Evolutionary conservation across 2,888 invertebrate genomes (phyloP).

Genomic region (Dinocampus coccinellae): DNA sequence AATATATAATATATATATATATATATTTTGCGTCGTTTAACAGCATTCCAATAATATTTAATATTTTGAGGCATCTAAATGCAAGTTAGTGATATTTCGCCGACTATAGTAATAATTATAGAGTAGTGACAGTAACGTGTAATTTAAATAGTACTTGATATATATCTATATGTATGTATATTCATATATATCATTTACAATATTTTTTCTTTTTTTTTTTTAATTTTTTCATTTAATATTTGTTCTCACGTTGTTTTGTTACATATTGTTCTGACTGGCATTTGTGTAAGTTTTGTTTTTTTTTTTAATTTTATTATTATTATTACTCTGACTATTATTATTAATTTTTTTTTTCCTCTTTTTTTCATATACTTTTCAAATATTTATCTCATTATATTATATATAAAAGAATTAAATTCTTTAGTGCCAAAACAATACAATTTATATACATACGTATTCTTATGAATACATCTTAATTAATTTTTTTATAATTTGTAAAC

Average conservation of each 20-base stretch:
- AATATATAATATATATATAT: conserved; percentile 34
- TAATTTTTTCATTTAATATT: conserved; percentile 41
- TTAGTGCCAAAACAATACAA: conserved; percentile 57
- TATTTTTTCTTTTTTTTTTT: no score
- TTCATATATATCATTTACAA: conserved; percentile 33
- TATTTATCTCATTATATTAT: conserved; percentile 4
- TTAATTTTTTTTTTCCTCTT: no score
- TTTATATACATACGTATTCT: conserved; percentile 36
- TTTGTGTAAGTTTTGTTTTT: conserved; percentile 38
- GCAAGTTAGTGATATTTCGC: conserved; percentile 41
- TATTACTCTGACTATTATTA: no score
- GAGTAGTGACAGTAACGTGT: neutral
- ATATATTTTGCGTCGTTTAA: conserved; percentile 46
- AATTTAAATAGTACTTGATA: conserved; percentile 6
- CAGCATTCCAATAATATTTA: conserved; percentile 51
- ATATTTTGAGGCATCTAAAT: conserved; percentile 45
- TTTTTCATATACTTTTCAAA: conserved; percentile 40
- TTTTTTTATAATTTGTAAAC: conserved; percentile 40
- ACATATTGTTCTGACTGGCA: conserved; percentile 40
- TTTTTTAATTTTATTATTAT: conserved; percentile 30
- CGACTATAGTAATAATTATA: conserved; percentile 24
- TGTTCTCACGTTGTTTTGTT: conserved; percentile 32
- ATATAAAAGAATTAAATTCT: conserved; percentile 55
- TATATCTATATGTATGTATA: conserved; percentile 30
- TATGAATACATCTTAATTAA: conserved; percentile 39